Percentiles rank a stretch among this genome's conserved stretches.
phyloP scores from a whole-genome alignment of 92 coral and sea anemone species.

The Blastomussa wellsi region DNA sequence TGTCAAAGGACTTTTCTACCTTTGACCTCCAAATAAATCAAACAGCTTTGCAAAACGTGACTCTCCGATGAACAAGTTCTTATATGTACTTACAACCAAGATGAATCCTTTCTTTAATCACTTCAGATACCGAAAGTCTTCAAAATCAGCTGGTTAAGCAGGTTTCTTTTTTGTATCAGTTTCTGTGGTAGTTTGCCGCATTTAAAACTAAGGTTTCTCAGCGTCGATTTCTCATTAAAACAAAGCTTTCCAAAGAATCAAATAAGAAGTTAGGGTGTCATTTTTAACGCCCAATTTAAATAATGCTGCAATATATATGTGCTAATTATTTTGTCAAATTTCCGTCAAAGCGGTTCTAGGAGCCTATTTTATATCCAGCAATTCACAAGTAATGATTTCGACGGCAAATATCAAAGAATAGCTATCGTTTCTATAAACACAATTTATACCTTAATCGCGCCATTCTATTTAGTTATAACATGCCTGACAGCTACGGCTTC shows the following conservation, averaged over 20 bases:
- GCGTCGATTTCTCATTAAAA: background rate
- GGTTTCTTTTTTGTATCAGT: background rate
- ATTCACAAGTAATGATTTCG: background rate
- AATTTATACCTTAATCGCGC: background rate
- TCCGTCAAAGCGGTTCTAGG: conserved; percentile 13
- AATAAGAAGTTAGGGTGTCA: background rate
- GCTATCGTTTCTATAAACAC: background rate
- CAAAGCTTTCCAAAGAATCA: background rate
- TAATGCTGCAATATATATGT: background rate
- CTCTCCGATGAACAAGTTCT: background rate
- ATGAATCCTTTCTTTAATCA: background rate
- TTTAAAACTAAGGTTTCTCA: background rate
- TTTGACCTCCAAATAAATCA: no score
- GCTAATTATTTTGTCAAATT: background rate
- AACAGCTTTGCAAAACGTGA: background rate
- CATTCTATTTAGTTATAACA: background rate
- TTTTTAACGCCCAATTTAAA: background rate
- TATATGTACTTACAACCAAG: background rate
- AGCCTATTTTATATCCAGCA: background rate
- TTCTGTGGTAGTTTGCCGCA: background rate
- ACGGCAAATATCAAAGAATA: background rate
- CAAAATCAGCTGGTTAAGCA: background rate
- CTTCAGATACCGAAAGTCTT: background rate
- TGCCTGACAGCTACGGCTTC: background rate
- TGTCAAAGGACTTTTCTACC: no score